Evolutionary conservation across 2,888 invertebrate genomes (phyloP), one percentile per base, ranked within the genome.

Genomic region (Toxonevra muliebris): DNA sequence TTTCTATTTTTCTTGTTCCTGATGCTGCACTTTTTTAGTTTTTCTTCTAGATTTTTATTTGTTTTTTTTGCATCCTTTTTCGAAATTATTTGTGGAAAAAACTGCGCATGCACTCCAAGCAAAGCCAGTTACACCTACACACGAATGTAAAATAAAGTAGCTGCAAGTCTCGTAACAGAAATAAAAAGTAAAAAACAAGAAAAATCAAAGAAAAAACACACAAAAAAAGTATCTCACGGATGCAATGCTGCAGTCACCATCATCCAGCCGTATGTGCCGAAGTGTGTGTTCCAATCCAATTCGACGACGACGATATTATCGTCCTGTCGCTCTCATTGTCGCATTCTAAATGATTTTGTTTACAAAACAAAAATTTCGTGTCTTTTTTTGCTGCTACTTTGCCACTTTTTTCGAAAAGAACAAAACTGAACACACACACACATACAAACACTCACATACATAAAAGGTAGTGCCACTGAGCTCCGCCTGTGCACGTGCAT

Each of bases 81-180:
- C 53, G 50, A 72, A 45, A 59, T 45, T 20, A 61, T 58, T 58
- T 42, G 70, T 69, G 74, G 72, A 62, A 73, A 76, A 77, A 77
- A 77, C 71, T 81, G 80, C 80, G 80, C 80, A 80, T 80, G 81
- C 76, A 77, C 80, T 73, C 74, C 76, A 13, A 45, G 75, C 75
- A 55, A 30, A 19, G 48, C 12, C 20, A 52, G 72, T 75, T 73
- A 76, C 71, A 75, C 75, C 73, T 71, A 72, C 69, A 71, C 69
- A 68, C 70, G 50, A 48, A 48, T n/a, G 50, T 48, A 48, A 64
- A 52, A 53, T 30, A 30, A 63, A 42, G n/a, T n/a, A 40, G 57
- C 30, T 43, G 53, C 13, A 41, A 43, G 62, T 58, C 57, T 11
- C 19, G 13, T 9, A 45, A 41, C 19, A 59, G 54, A 42, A 53